phyloP scores from a whole-genome alignment of 2,797 vertebrate genomes.

The Bradypodion pumilum region DNA sequence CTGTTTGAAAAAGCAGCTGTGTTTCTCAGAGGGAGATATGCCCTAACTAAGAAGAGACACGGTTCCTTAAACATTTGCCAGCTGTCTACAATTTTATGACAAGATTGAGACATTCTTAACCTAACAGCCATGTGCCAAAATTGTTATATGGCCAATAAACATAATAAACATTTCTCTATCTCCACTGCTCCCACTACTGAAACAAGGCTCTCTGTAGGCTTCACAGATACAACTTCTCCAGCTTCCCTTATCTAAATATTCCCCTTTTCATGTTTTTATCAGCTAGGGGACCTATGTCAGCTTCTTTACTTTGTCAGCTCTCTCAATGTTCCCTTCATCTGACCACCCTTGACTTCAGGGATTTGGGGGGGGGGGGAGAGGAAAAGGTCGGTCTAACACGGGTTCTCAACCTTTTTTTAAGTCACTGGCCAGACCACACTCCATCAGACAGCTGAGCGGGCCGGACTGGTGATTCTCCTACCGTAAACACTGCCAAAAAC shows the following conservation, averaged over 20 bases:
- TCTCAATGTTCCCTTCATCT: no score
- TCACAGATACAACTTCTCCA: neutral
- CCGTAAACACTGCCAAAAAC: no score
- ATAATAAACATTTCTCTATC: neutral
- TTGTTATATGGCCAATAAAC: neutral
- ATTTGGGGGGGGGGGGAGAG: no score
- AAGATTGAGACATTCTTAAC: neutral
- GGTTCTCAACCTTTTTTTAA: no score
- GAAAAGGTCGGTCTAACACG: no score
- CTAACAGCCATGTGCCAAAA: neutral
- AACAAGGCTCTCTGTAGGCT: neutral
- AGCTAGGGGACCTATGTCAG: neutral
- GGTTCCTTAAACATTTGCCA: neutral
- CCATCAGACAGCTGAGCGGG: no score
- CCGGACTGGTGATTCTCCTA: no score
- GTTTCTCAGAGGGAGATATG: neutral
- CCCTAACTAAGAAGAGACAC: neutral
- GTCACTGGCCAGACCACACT: no score
- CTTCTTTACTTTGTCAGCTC: neutral
- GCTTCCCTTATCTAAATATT: neutral
- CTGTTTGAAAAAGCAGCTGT: neutral
- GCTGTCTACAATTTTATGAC: neutral
- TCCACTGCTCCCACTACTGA: neutral
- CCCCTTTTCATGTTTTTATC: neutral
- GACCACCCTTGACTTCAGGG: neutral